Evolutionary conservation across 1,140 invertebrate species (phyloP).

Genomic region (Pseudoatta argentina): DNA sequence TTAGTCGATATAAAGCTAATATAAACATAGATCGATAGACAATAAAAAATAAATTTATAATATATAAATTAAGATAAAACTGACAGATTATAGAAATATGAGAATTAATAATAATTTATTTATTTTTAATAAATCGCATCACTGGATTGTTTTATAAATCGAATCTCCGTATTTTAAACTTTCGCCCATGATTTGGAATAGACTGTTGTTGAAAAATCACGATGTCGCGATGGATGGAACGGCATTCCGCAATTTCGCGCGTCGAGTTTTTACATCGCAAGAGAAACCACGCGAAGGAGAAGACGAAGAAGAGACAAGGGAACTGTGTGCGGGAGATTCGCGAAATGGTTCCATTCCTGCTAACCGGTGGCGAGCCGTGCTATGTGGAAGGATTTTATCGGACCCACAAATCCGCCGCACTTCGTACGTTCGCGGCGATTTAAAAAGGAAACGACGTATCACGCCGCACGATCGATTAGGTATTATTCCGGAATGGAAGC

Average conservation of each 20-base stretch:
- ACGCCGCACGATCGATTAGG: slow-evolving; percentile 68
- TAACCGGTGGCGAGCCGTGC: slow-evolving; percentile 51
- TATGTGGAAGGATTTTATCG: slow-evolving; percentile 62
- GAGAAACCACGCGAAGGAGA: slow-evolving; percentile 53
- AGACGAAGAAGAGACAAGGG: slow-evolving; percentile 8
- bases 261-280: slow-evolving; percentile 70
- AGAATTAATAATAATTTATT: neutral
- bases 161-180: neutral
- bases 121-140: neutral
- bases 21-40: neutral
- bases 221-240: slow-evolving; percentile 41
- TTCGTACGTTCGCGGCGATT: slow-evolving; percentile 70
- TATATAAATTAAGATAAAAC: neutral
- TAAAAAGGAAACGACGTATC: slow-evolving; percentile 71
- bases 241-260: slow-evolving; percentile 72
- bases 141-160: neutral
- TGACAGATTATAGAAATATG: too few relatives aligned
- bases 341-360: slow-evolving; percentile 70
- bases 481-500: slow-evolving; percentile 61
- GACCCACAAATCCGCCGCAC: slow-evolving; percentile 59
- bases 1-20: too few relatives aligned
- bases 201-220: slow-evolving; percentile 60
- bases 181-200: neutral
- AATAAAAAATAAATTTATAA: neutral
- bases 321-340: slow-evolving; percentile 26